Conservation (phyloP, 2,113 vertebrate species). For the Strix uralensis region DNA sequence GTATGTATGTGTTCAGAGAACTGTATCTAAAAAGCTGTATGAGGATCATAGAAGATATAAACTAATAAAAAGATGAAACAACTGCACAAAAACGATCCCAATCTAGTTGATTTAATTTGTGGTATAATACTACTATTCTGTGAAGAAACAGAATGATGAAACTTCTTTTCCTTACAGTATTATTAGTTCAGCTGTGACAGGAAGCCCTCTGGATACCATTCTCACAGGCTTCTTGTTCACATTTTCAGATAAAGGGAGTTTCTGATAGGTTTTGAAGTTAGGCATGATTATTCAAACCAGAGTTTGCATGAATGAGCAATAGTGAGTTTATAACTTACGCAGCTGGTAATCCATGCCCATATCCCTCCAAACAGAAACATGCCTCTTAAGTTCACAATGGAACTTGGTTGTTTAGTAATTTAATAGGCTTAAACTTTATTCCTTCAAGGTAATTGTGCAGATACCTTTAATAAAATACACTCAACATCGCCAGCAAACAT, state of each 20-base stretch:
- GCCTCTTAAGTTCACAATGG: constrained; percentile 36
- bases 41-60: neutral
- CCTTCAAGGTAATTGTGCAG: constrained; percentile 65
- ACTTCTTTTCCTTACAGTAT: neutral
- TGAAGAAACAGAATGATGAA: neutral
- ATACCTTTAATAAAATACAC: constrained; percentile 62
- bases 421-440: constrained; percentile 63
- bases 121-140: neutral
- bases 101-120: neutral
- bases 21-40: neutral
- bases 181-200: neutral
- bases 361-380: constrained; percentile 34
- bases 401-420: constrained; percentile 50
- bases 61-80: neutral
- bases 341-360: constrained; percentile 18
- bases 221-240: neutral
- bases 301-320: constrained; percentile 56
- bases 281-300: constrained; percentile 30
- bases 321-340: constrained; percentile 25
- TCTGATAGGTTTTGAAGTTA: constrained; percentile 15
- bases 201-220: constrained; percentile 18
- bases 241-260: constrained; percentile 27
- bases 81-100: accelerated
- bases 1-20: neutral
- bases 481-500: constrained; percentile 52